Conservation (phyloP, 2,797 vertebrate genomes). For the Eleutherodactylus coqui region DNA sequence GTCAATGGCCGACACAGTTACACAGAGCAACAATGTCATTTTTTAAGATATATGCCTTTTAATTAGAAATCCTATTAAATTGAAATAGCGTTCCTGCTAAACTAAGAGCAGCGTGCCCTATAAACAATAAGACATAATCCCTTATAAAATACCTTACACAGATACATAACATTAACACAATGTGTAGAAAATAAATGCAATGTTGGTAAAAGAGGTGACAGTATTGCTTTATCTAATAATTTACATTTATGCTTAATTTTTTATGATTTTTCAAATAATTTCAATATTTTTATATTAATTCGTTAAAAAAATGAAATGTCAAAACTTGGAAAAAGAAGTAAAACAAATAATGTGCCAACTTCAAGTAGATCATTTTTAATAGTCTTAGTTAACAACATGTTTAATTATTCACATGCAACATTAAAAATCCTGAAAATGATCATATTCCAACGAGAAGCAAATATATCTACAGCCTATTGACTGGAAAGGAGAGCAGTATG, state of each 20-base stretch:
- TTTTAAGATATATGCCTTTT: neutral
- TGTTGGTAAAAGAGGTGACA: neutral
- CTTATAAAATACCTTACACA: neutral
- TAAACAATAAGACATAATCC: neutral
- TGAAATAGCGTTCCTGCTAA: neutral
- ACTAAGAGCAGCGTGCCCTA: neutral
- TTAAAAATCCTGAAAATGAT: too few relatives aligned
- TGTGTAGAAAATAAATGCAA: neutral
- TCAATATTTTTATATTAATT: too few relatives aligned
- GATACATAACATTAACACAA: neutral
- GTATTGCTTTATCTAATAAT: neutral
- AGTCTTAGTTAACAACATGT: too few relatives aligned
- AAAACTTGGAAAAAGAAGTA: too few relatives aligned
- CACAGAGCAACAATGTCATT: neutral
- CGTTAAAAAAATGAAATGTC: neutral
- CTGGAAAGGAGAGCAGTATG: constrained; percentile 16
- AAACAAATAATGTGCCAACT: too few relatives aligned
- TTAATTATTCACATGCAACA: too few relatives aligned
- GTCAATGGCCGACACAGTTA: neutral
- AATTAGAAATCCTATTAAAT: neutral
- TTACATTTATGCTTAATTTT: too few relatives aligned
- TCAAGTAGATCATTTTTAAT: too few relatives aligned
- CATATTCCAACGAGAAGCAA: neutral
- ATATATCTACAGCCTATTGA: neutral
- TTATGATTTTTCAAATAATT: too few relatives aligned